Percentiles rank a stretch among this genome's conserved stretches.
Conservation (phyloP, 64 coral and sea anemone species). For the Stichodactyla mertensii region DNA sequence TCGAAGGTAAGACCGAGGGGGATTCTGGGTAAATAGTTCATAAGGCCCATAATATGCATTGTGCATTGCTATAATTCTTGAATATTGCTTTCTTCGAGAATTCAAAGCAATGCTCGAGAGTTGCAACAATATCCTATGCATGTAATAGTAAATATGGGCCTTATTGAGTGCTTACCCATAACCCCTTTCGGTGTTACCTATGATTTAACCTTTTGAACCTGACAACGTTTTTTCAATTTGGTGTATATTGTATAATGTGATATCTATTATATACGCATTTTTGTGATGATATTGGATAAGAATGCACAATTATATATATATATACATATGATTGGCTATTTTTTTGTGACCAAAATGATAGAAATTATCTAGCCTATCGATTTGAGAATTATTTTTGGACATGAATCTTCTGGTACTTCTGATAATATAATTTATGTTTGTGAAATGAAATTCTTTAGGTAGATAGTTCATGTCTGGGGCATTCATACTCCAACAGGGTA, state of each 20-base stretch:
- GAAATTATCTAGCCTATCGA: neutral
- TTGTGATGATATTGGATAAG: neutral
- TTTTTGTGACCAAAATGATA: neutral
- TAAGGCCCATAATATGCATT: too few relatives aligned
- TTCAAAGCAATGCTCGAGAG: too few relatives aligned
- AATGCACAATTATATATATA: neutral
- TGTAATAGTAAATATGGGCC: too few relatives aligned
- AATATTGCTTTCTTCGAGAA: too few relatives aligned
- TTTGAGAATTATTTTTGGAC: constrained; percentile 1
- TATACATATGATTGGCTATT: constrained; percentile 1
- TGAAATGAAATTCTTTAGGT: neutral
- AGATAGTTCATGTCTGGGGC: neutral
- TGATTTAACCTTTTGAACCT: too few relatives aligned
- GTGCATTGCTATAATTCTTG: too few relatives aligned
- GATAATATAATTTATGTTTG: neutral
- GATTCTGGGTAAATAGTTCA: too few relatives aligned
- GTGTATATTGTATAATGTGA: neutral
- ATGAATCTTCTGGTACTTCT: neutral
- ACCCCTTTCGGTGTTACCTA: too few relatives aligned
- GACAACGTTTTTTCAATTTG: too few relatives aligned
- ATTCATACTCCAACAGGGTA: neutral
- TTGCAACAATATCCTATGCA: too few relatives aligned
- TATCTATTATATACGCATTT: constrained; percentile 6
- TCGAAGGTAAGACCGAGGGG: too few relatives aligned
- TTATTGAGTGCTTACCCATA: too few relatives aligned